phyloP scores from a whole-genome alignment of 1,140 invertebrate species.

The Pseudomyrmex pallidus region DNA sequence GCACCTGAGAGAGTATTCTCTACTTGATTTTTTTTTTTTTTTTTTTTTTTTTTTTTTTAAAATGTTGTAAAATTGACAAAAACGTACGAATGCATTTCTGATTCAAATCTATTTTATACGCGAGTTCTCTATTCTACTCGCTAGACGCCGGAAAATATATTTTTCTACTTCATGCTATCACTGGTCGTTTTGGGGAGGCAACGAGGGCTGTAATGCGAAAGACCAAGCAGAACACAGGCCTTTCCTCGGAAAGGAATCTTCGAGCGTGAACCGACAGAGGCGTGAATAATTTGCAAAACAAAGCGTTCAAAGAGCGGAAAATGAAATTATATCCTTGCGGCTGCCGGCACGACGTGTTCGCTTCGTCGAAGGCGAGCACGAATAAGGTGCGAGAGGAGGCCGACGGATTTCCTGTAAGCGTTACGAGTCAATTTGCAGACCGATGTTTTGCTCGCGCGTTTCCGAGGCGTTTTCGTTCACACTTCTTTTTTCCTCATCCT shows the following conservation, averaged over 20 bases:
- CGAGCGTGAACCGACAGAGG: constrained; percentile 50
- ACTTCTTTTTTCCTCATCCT: neutral
- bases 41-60: constrained; percentile 22
- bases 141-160: neutral
- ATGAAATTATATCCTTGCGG: constrained; percentile 60
- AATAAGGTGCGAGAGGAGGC: constrained; percentile 10
- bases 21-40: constrained; percentile 11
- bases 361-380: constrained; percentile 35
- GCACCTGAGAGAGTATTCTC: neutral
- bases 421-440: constrained; percentile 52
- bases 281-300: constrained; percentile 61
- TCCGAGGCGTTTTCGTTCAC: constrained; percentile 12
- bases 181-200: constrained; percentile 35
- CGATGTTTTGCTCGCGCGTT: constrained; percentile 34
- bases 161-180: neutral
- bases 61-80: neutral
- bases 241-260: constrained; percentile 37
- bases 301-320: constrained; percentile 60
- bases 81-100: neutral
- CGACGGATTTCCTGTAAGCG: constrained; percentile 50
- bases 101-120: neutral
- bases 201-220: constrained; percentile 24
- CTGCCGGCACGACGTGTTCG: constrained; percentile 25
- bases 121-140: neutral
- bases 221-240: constrained; percentile 38